Base-by-base conservation (phyloP, 2,888 invertebrate genomes). In the Conchocele bisecta region DNA sequence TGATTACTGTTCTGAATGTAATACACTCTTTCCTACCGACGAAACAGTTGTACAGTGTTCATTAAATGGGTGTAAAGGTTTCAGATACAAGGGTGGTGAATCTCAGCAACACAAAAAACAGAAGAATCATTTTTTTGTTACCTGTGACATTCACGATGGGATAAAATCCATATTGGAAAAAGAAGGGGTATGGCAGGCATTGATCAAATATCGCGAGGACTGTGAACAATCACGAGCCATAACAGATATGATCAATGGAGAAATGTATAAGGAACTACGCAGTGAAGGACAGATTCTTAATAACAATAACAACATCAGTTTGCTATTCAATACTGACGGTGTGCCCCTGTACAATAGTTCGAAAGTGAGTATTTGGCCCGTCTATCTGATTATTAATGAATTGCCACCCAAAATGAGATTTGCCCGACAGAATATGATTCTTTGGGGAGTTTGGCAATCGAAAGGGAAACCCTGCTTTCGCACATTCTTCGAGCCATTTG, bases 361-460 rank as follows among this genome's bases (percentile, higher is more conserved):
- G 11, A 22, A 24, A n/a, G 59, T 59, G 4, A 46, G 46, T 29
- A 13, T 59, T n/a, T 59, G 59, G 59, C 59, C 59, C 15, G 59
- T 59, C 5, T 59, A 29, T 48, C 28, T 24, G 5, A 15, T 48
- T 2, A 59, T 59, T 17, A 59, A 59, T 48, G 59, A 59, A n/a
- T 22, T 59, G 9, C 59, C 59, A 50, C 46, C 59, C 24, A 15
- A 29, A 28, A 15, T 31, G 22, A 15, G 59, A 26, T 59, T 59
- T 33, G 7, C 29, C 5, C 44, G 22, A 5, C 44, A 41, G 26
- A 59, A 59, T 29, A 20, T 59, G 5, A 26, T 59, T 7, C 5
- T 59, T 5, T 59, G 59, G 46, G 59, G 59, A n/a, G 15, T 59
- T 6, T 59, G 59, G 59, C 59, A 59, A 28, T 17, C 31, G 4